Percentiles rank a stretch among this genome's conserved stretches.
Conservation (phyloP, 2,797 vertebrate species). For the Phaenicophaeus curvirostris region DNA sequence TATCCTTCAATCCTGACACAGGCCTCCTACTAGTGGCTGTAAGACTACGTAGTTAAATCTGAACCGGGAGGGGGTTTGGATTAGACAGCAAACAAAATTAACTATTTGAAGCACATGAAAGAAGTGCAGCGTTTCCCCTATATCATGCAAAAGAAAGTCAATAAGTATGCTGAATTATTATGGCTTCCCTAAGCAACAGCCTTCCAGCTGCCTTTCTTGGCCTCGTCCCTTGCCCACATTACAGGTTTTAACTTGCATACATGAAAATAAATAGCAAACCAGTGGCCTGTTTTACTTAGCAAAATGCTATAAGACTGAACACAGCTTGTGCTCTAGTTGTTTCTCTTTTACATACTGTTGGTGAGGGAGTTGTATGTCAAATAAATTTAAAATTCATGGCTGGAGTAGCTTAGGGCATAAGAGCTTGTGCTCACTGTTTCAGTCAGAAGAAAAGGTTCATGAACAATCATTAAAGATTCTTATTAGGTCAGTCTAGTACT, state of each 20-base stretch:
- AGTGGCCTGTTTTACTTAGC: neutral
- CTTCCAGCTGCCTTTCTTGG: neutral
- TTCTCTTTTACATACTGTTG: neutral
- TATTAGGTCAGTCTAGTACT: neutral
- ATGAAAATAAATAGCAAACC: neutral
- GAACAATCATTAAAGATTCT: neutral
- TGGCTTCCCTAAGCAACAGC: neutral
- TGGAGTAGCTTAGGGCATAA: neutral
- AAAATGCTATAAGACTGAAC: neutral
- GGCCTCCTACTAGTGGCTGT: neutral
- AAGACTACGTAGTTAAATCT: neutral
- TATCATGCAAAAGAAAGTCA: neutral
- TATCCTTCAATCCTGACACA: neutral
- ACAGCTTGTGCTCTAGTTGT: neutral
- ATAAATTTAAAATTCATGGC: neutral
- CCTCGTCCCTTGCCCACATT: neutral
- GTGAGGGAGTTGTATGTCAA: neutral
- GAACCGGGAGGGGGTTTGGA: neutral
- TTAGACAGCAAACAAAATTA: neutral
- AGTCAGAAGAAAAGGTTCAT: neutral
- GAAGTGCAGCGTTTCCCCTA: neutral
- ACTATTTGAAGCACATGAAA: neutral
- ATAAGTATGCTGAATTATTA: neutral
- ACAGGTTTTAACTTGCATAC: neutral
- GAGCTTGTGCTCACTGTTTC: neutral